These are phyloP conservation scores for Macrosiphum euphorbiae DNA, from an alignment of 2,888 invertebrate genomes.

Conservation along the genomic window DNA sequence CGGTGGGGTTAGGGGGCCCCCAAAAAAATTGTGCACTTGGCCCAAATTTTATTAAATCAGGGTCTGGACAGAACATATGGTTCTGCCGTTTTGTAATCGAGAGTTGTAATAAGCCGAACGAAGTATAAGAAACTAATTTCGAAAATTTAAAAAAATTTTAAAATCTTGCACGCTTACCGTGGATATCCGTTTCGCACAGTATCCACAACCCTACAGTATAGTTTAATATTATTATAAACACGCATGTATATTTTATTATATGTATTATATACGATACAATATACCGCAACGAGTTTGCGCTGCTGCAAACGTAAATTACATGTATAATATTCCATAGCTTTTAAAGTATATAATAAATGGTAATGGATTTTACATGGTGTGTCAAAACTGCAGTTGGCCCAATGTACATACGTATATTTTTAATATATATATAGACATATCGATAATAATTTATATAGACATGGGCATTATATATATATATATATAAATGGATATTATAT, in stretches of 20 bases:
- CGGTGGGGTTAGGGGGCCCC: no score
- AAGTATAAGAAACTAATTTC: not conserved
- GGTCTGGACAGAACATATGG: no score
- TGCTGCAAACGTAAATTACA: not conserved
- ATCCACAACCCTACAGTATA: not conserved
- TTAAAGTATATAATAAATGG: slow-evolving; percentile 33
- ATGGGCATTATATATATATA: not conserved
- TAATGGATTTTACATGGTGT: slow-evolving; percentile 60
- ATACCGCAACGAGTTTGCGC: slow-evolving; percentile 13
- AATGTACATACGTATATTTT: not conserved
- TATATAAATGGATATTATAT: not conserved
- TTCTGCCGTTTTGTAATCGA: not conserved
- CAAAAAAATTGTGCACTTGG: no score
- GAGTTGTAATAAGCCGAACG: not conserved
- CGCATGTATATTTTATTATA: not conserved
- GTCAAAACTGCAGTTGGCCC: slow-evolving; percentile 30
- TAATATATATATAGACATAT: not conserved
- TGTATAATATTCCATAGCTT: slow-evolving; percentile 15
- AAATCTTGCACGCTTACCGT: not conserved
- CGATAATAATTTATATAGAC: not conserved
- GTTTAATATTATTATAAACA: not conserved
- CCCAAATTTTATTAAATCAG: no score
- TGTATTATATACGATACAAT: no score
- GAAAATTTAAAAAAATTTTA: not conserved
- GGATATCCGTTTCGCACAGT: not conserved